phyloP scores from a whole-genome alignment of 2,113 vertebrate genomes.

The Pipa parva region DNA sequence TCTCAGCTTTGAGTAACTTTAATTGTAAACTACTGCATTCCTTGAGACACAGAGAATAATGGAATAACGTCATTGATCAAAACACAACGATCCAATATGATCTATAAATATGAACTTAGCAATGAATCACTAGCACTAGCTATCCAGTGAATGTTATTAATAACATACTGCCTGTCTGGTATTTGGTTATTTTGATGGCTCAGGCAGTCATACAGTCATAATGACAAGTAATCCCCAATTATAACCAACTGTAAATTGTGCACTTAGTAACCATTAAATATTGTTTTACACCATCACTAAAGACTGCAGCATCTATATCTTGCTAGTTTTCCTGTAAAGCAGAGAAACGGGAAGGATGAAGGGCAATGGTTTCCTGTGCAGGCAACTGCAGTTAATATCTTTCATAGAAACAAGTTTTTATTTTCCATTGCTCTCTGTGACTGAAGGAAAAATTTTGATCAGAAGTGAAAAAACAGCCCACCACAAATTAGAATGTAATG shows the following conservation, averaged over 20 bases:
- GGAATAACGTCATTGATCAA: constrained; percentile 12
- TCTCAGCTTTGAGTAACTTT: constrained; percentile 50
- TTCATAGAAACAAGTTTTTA: constrained; percentile 15
- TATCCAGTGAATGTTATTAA: no score
- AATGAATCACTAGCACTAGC: no score
- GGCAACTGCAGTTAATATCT: constrained; percentile 5
- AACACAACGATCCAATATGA: not conserved
- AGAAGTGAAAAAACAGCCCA: constrained; percentile 62
- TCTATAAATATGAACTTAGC: no score
- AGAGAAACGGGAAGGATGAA: constrained; percentile 19
- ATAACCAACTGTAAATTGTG: no score
- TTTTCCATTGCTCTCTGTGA: constrained; percentile 58
- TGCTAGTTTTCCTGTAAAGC: constrained; percentile 8
- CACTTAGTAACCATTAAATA: no score
- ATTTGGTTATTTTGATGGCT: no score
- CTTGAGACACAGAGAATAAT: constrained; percentile 56
- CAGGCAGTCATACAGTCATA: no score
- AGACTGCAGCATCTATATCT: no score
- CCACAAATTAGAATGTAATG: constrained; percentile 68
- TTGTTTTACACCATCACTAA: no score
- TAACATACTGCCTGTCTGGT: no score
- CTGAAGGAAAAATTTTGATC: constrained; percentile 70
- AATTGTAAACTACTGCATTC: constrained; percentile 67
- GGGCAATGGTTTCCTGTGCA: constrained; percentile 20
- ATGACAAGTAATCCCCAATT: no score